A percentile compares a stretch with the other conserved stretches of the same genome.
Evolutionary conservation across 2,113 vertebrate genomes (phyloP).

Genomic region (Neodontobutis hainanensis): DNA sequence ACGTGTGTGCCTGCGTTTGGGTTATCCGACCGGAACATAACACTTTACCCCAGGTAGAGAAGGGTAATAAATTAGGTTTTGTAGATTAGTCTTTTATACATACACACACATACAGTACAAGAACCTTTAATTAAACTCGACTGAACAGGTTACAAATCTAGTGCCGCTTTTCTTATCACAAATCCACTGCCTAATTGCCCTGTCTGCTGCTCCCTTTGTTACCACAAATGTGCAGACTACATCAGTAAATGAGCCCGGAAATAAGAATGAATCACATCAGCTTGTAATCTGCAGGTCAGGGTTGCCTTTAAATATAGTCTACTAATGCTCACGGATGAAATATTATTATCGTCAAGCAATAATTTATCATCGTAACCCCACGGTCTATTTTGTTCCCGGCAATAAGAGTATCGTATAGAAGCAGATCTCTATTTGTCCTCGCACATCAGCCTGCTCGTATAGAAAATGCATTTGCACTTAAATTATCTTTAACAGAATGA

Average conservation of each 20-base stretch:
- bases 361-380: constrained; percentile 24
- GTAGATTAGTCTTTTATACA: constrained; percentile 9
- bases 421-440: constrained; percentile 15
- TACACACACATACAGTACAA: constrained; percentile 11
- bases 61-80: constrained; percentile 44
- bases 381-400: constrained; percentile 26
- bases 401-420: background rate
- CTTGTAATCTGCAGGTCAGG: constrained; percentile 40
- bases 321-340: constrained; percentile 31
- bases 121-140: constrained; percentile 59
- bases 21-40: no score
- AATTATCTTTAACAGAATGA: constrained; percentile 22
- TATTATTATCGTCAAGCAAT: constrained; percentile 24
- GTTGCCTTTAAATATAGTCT: constrained; percentile 42
- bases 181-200: constrained; percentile 49
- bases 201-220: constrained; percentile 50
- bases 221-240: constrained; percentile 24
- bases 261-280: constrained; percentile 44
- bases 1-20: no score
- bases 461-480: constrained; percentile 14
- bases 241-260: constrained; percentile 47
- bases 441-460: constrained; percentile 7
- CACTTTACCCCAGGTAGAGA: constrained; percentile 25
- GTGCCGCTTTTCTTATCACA: constrained; percentile 51
- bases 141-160: constrained; percentile 55